Conservation (phyloP, 2,888 invertebrate genomes). For the Eremobia ochroleuca region DNA sequence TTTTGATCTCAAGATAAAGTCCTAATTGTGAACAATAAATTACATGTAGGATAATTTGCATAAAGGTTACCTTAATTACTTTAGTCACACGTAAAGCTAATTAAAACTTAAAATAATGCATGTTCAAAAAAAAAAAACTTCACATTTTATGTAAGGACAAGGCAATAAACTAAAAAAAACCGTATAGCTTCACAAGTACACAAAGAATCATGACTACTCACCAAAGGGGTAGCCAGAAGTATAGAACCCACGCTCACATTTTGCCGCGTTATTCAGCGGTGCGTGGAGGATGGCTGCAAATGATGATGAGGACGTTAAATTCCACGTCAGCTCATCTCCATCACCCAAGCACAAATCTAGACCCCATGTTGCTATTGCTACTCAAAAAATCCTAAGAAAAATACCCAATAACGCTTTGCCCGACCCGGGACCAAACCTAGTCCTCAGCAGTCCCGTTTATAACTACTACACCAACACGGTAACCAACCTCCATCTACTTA, state of each 20-base stretch:
- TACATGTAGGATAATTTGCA: constrained; percentile 53
- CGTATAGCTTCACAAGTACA: not conserved
- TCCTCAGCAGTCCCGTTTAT: not conserved
- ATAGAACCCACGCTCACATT: not conserved
- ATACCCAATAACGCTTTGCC: not conserved
- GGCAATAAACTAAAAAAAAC: constrained; percentile 4
- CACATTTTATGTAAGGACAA: constrained; percentile 45
- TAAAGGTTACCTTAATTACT: constrained; percentile 62
- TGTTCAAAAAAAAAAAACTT: constrained; percentile 21
- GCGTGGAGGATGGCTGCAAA: too few relatives aligned
- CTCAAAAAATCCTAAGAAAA: not conserved
- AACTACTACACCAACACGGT: not conserved
- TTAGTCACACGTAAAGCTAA: constrained; percentile 47
- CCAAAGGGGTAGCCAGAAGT: not conserved
- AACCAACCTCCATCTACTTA: not conserved
- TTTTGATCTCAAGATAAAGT: constrained; percentile 47
- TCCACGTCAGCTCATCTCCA: too few relatives aligned
- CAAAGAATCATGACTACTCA: not conserved
- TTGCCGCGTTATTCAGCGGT: too few relatives aligned
- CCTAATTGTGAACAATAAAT: constrained; percentile 58
- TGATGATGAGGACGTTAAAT: too few relatives aligned
- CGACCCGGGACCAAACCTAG: not conserved
- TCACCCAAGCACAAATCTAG: too few relatives aligned
- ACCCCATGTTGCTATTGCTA: not conserved
- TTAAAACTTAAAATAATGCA: constrained; percentile 54